phyloP scores from a whole-genome alignment of 2,797 vertebrate species.

The Tamandua tetradactyla region DNA sequence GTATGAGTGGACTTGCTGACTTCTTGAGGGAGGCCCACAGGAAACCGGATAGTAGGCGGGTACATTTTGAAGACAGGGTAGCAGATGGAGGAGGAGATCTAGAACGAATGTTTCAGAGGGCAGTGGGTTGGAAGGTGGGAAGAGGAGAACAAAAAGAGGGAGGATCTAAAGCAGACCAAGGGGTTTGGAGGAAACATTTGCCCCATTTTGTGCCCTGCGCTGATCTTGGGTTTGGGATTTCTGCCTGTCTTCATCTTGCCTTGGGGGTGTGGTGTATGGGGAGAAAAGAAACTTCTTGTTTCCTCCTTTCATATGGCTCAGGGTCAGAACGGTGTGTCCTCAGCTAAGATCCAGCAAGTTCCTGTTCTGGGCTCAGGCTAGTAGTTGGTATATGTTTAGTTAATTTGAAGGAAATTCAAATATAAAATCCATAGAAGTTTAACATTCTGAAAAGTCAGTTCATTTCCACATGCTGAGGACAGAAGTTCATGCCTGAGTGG shows the following conservation, averaged over 20 bases:
- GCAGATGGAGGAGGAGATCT: not conserved
- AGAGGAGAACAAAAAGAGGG: not conserved
- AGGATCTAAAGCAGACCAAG: not conserved
- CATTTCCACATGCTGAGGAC: conserved; percentile 20
- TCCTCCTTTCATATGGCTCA: not conserved
- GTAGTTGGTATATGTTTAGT: not conserved
- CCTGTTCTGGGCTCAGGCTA: not conserved
- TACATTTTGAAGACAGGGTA: not conserved
- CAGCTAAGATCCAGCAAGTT: not conserved
- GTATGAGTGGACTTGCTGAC: not conserved
- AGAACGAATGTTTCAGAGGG: not conserved
- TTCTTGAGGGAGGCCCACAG: not conserved
- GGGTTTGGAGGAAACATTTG: not conserved
- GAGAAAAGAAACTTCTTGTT: not conserved
- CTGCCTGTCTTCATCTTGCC: not conserved
- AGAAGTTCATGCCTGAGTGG: not conserved
- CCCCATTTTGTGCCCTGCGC: not conserved
- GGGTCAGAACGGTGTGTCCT: not conserved
- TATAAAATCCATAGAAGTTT: conserved; percentile 18
- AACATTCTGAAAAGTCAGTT: not conserved
- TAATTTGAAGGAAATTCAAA: conserved; percentile 28
- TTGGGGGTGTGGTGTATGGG: not conserved
- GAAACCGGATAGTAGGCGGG: not conserved
- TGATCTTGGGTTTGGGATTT: not conserved
- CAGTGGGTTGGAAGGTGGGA: not conserved